Evolutionary conservation across 1,140 invertebrate genomes (phyloP).

Genomic region (Brachionus koreanus): DNA sequence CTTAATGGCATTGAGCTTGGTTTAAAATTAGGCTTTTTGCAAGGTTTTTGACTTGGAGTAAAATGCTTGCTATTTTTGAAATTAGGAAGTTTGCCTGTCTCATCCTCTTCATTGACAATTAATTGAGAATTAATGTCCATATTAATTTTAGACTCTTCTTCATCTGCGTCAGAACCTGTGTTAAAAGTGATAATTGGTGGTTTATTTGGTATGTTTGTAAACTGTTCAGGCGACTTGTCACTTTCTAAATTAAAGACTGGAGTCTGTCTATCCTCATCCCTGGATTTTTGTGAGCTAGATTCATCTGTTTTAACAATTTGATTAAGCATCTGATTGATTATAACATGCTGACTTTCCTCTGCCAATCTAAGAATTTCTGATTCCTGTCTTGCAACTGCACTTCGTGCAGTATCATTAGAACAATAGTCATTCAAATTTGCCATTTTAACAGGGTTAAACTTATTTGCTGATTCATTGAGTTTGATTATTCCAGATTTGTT

Average conservation of each 20-base stretch:
- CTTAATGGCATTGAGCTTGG: background rate
- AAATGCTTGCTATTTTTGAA: background rate
- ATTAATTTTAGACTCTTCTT: background rate
- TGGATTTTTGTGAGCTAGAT: background rate
- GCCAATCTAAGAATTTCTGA: slow-evolving; percentile 33
- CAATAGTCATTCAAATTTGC: slow-evolving; percentile 22
- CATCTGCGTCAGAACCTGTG: background rate
- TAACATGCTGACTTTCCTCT: slow-evolving; percentile 42
- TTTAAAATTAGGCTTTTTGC: background rate
- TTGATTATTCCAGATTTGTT: background rate
- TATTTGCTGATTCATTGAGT: background rate
- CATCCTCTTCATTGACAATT: background rate
- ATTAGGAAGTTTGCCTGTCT: background rate
- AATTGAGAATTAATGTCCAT: background rate
- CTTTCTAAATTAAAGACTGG: slow-evolving; percentile 2
- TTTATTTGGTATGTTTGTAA: background rate
- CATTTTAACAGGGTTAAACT: background rate
- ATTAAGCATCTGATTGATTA: slow-evolving; percentile 41
- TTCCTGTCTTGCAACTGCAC: slow-evolving; percentile 31
- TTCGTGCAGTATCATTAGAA: background rate
- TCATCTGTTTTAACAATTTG: slow-evolving; percentile 33
- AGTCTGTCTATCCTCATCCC: background rate
- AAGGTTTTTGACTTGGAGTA: background rate
- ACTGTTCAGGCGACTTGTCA: background rate
- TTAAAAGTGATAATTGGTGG: background rate